phyloP scores from a whole-genome alignment of 2,888 invertebrate species.

The Cataglyphis altisquamis region DNA sequence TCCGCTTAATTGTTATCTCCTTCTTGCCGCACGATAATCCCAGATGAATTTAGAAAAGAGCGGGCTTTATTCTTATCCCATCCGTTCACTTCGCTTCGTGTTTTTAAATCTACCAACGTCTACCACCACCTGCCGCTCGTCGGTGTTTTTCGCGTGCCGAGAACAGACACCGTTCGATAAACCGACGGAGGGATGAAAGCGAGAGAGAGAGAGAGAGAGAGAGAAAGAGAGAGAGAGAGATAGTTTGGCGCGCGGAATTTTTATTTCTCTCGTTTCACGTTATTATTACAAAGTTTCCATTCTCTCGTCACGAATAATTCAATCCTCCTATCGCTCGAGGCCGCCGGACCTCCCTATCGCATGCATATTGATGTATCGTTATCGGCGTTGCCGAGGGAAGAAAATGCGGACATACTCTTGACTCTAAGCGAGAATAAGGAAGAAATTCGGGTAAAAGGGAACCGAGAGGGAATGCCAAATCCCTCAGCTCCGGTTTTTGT shows the following conservation, averaged over 20 bases:
- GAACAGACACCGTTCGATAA: constrained; percentile 33
- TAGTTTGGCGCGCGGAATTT: background rate
- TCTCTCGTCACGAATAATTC: constrained; percentile 54
- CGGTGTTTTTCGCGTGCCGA: constrained; percentile 13
- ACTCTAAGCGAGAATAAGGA: constrained; percentile 24
- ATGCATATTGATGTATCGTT: constrained; percentile 58
- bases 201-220: background rate
- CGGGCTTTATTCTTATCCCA: constrained; percentile 3
- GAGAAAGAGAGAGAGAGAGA: background rate
- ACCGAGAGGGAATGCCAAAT: background rate
- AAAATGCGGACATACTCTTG: constrained; percentile 27
- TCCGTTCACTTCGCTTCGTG: background rate
- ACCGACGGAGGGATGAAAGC: background rate
- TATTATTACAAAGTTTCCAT: constrained; percentile 57
- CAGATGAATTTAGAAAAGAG: constrained; percentile 19
- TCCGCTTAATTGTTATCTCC: constrained; percentile 60
- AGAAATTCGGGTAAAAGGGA: constrained; percentile 35
- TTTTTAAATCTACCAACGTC: constrained; percentile 32
- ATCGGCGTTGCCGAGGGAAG: constrained; percentile 33
- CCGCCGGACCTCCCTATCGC: constrained; percentile 41
- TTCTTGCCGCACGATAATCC: constrained; percentile 46
- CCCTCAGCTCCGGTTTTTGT: background rate
- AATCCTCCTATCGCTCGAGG: constrained; percentile 52
- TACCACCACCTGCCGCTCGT: background rate
- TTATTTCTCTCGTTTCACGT: constrained; percentile 48